Base-by-base conservation (phyloP, 2,113 vertebrate genomes). In the Sceloporus undulatus region DNA sequence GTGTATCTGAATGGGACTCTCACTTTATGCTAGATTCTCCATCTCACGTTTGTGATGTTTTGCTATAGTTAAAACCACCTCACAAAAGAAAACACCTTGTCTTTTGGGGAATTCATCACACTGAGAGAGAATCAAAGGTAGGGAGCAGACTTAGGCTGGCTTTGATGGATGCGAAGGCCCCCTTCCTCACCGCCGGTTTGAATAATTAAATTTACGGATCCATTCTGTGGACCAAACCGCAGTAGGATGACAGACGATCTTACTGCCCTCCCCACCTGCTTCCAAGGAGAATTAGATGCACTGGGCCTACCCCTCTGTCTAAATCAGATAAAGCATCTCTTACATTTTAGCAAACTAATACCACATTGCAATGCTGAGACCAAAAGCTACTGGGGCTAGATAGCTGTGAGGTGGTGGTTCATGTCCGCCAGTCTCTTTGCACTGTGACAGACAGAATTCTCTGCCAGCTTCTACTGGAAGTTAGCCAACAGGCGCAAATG, bases 261-360 rank as follows among this genome's bases (percentile, higher is more conserved):
- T 0, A 14, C 38, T 21, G 59, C 19, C n/a, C 18, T n/a, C 25
- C 18, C 9, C n/a, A 73, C 52, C 73, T 9, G 56, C 23, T 84
- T 0, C 62, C 52, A 0, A 0, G 68, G n/a, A 1, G 21, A 59
- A 62, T n/a, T 21, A 52, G 0, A 84, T 84, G 85, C 1, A 4
- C 84, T 92, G 54, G 85, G 79, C n/a, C 40, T 85, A 88, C 68
- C 92, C 90, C 85, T 84, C 88, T 90, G 90, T 48, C 70, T 82
- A 38, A 23, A 16, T 0, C 66, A 34, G 1, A 42, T 9, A 86
- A 90, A 90, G 21, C n/a, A 70, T 11, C 79, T 68, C 25, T 0
- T 38, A 68, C 19, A 68, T 0, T 74, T 48, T 14, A 23, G 16
- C 4, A 5, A 2, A 65, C 5, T 29, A 8, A 2, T 86, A 83